Evolutionary conservation across 2,888 invertebrate genomes (phyloP), one percentile per base, ranked within the genome.

Genomic region (Tenthredo scrophulariae): DNA sequence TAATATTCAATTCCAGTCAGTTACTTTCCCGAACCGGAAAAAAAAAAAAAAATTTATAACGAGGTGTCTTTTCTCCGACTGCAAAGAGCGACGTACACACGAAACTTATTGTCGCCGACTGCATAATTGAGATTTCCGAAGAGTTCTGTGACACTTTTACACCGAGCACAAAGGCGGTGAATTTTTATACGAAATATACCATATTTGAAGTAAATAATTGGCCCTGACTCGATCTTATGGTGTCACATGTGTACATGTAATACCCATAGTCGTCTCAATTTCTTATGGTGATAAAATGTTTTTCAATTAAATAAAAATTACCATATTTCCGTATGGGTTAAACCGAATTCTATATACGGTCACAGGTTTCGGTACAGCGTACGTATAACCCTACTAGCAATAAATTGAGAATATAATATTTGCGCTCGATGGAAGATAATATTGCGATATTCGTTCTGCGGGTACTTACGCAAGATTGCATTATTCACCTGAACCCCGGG

Each of bases 161-260:
- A 22, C 37, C 22, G 1, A 22, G 10, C 7, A n/a, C 13, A 15
- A 80, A 80, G 40, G 58, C 62, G 80, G n/a, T 50, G 6, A 62
- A 40, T 62, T 80, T 80, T 37, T 29, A 80, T 80, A 62, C 7
- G 13, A 80, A 58, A 86, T 87, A 84, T 85, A 85, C 92, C 92
- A 92, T 92, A 92, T 92, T 92, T 92, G 92, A 90, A 91, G 86
- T 87, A 77, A 87, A 89, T 92, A 92, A 92, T 92, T 92, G 92
- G 92, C 62, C 54, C 29, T 9, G n/a, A 50, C 26, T 26, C 46
- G 22, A 72, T 72, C 22, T 40, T 40, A 46, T 75, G 26, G 29
- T 54, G 10, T 46, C 13, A 15, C 13, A 1, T 46, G 3, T 46
- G 13, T 15, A n/a, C 13, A 50, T 13, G 54, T 7, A 7, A 7